Evolutionary conservation across 2,888 invertebrate genomes (phyloP).

Genomic region (Colletes collaris): DNA sequence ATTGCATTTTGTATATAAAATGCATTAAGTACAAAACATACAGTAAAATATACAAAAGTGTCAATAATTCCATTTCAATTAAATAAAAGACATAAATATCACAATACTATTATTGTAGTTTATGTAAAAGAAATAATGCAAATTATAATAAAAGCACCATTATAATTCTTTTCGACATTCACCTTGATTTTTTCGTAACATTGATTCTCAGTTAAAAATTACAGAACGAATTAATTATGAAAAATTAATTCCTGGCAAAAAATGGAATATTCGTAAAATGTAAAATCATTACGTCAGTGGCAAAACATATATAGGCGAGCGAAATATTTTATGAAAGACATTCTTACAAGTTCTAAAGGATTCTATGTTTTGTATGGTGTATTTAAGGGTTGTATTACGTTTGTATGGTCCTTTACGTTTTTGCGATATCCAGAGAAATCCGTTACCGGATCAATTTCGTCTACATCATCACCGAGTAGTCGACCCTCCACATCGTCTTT

Average conservation of each 20-base stretch:
- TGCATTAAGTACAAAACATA: slow-evolving; percentile 38
- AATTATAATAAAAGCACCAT: slow-evolving; percentile 20
- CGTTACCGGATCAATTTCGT: slow-evolving; percentile 79
- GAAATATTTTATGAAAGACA: neutral
- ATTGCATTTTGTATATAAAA: slow-evolving; percentile 19
- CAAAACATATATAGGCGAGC: neutral
- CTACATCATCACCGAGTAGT: slow-evolving; percentile 80
- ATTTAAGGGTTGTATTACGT: slow-evolving; percentile 57
- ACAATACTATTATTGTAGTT: slow-evolving; percentile 14
- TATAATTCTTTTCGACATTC: neutral
- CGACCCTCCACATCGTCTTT: slow-evolving; percentile 82
- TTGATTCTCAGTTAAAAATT: no score
- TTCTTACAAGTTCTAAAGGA: slow-evolving; percentile 57
- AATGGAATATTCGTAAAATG: no score
- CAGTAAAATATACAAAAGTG: slow-evolving; percentile 4
- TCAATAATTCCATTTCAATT: neutral
- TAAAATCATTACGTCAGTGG: no score
- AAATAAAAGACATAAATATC: slow-evolving; percentile 15
- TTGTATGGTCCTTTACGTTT: slow-evolving; percentile 65
- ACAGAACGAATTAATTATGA: neutral
- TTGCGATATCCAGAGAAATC: slow-evolving; percentile 75
- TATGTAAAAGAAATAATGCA: slow-evolving; percentile 1
- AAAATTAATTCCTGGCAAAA: neutral
- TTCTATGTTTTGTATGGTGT: no score
- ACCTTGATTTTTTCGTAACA: neutral